Conservation (phyloP, 2,888 invertebrate genomes). For the Heliothis peltigera region DNA sequence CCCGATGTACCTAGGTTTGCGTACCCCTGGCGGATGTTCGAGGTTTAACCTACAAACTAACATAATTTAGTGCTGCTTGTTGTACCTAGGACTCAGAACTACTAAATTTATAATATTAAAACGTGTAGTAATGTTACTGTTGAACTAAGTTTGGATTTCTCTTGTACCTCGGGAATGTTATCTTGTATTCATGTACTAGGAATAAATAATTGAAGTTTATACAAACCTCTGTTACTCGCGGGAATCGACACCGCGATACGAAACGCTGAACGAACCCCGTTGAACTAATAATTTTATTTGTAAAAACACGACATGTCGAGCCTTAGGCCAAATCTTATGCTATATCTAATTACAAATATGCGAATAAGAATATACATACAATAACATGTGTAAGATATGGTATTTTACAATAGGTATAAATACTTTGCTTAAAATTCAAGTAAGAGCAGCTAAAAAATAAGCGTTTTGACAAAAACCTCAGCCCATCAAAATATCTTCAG, state of each 20-base stretch:
- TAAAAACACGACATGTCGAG: no score
- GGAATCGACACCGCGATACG: background rate
- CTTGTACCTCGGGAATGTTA: background rate
- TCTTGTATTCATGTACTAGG: background rate
- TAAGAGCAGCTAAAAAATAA: no score
- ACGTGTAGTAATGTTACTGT: background rate
- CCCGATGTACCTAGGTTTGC: background rate
- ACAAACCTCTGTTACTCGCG: background rate
- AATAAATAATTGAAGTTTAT: background rate
- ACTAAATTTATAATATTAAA: background rate
- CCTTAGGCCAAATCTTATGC: no score
- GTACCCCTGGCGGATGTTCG: conserved; percentile 2
- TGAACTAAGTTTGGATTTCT: background rate
- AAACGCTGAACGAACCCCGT: no score
- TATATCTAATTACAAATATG: no score
- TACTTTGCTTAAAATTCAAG: no score
- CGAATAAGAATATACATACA: no score
- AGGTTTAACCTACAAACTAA: conserved; percentile 10
- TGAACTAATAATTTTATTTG: no score
- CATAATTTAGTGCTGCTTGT: conserved; percentile 4
- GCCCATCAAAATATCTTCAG: background rate
- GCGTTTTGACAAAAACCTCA: background rate
- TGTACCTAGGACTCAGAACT: background rate
- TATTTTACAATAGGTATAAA: no score
- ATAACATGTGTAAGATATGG: no score